phyloP scores from a whole-genome alignment of 2,888 invertebrate genomes.

The Hetaerina titia region DNA sequence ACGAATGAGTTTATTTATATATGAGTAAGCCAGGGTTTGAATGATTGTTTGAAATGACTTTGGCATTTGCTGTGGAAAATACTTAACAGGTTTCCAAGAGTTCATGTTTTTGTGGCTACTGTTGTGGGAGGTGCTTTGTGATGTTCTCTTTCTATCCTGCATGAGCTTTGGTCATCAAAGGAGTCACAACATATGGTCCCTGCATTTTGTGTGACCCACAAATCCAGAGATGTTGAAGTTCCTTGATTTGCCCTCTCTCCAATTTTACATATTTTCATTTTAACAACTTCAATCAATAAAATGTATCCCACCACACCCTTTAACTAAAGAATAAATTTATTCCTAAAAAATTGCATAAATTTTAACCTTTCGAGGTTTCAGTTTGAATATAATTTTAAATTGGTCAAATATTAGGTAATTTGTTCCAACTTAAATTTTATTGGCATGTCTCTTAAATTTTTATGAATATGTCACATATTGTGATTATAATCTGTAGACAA shows the following conservation, averaged over 20 bases:
- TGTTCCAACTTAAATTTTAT: not conserved
- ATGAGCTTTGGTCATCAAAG: not conserved
- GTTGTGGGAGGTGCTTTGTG: not conserved
- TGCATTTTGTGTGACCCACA: not conserved
- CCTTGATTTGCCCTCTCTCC: not conserved
- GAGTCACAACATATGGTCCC: not conserved
- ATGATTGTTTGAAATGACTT: not conserved
- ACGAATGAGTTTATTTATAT: not conserved
- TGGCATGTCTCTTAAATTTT: not conserved
- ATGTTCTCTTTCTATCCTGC: not conserved
- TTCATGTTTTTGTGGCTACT: not conserved
- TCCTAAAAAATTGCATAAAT: not conserved
- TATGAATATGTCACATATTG: no score
- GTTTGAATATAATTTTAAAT: not conserved
- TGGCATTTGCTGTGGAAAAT: conserved; percentile 1
- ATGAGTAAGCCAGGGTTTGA: not conserved
- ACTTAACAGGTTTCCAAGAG: not conserved
- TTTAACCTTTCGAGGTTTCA: not conserved
- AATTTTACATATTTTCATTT: not conserved
- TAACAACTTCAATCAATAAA: not conserved
- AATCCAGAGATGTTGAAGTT: not conserved
- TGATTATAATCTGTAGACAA: no score
- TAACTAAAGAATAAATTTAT: not conserved
- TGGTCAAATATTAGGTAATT: not conserved
- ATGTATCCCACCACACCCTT: not conserved